Base-by-base conservation (phyloP, 2,888 invertebrate species). In the Drosophila peninsularis region DNA sequence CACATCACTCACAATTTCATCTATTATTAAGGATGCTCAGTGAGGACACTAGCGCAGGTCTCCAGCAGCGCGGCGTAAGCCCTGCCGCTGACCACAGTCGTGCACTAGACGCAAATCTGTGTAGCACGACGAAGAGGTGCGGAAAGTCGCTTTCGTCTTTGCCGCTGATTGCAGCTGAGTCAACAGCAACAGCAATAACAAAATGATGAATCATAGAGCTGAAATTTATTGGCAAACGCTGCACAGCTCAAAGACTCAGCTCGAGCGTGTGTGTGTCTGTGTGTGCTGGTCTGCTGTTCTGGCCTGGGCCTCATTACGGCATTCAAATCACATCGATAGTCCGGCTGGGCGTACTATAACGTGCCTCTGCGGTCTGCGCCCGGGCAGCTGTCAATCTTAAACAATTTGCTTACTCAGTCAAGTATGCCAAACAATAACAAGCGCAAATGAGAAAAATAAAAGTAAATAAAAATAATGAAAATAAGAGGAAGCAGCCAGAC, bases 351-450 rank as follows among this genome's bases (percentile, higher is more conserved):
- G n/a, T n/a, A 14, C 27, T 73, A 50, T 50, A 52, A 37, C 52
- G 52, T 21, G 37, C 39, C 42, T 21, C 64, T 64, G 42, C 50
- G 52, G 74, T 32, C 55, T 45, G 19, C 53, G 30, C 41, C 52
- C 74, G 47, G 42, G 42, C 79, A 69, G 73, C 83, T 83, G 82
- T 82, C 87, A 86, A 73, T 80, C 83, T 72, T 78, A 75, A 86
- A 78, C 78, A 83, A 86, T 87, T 82, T 86, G 84, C 81, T 80
- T 83, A 80, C 75, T 86, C 78, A 83, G 75, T 87, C 57, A 78
- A 86, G 75, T 83, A 70, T 83, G 75, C 67, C 80, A 73, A 84
- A 79, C 67, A 80, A 82, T 64, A 85, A 77, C 71, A 80, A 62
- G 69, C 70, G 60, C 58, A 63, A 72, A 78, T 72, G 73, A 60